Evolutionary conservation across 2,113 vertebrate species (phyloP).

Genomic region (Brachyhypopomus occidentalis): DNA sequence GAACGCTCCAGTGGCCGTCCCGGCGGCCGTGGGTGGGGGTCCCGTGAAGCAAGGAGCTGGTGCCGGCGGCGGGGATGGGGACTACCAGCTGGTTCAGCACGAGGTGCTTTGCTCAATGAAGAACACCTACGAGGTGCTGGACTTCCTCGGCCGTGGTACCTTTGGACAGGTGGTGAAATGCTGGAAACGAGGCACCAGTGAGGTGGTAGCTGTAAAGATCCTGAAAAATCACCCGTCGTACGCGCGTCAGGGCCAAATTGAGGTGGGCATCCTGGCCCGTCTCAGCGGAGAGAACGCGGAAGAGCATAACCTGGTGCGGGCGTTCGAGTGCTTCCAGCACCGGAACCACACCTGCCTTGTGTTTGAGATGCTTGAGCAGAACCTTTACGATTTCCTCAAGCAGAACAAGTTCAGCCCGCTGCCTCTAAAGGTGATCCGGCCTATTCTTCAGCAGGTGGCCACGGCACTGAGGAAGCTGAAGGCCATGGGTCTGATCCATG

Average conservation of each 20-base stretch:
- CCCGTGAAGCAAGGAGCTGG: constrained; percentile 80
- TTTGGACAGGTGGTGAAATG: constrained; percentile 99
- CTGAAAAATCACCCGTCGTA: constrained; percentile 98
- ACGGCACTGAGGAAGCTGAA: constrained; percentile 98
- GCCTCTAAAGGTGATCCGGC: constrained; percentile 96
- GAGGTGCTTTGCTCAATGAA: constrained; percentile 96
- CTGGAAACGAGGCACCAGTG: constrained; percentile 95
- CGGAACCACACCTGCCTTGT: constrained; percentile 96
- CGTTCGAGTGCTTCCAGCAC: constrained; percentile 98
- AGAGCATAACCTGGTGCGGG: constrained; percentile 95
- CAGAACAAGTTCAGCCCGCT: constrained; percentile 99
- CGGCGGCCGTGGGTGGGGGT: constrained; percentile 65
- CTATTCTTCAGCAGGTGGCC: constrained; percentile 97
- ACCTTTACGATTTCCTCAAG: constrained; percentile 97
- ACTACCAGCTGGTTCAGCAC: constrained; percentile 97
- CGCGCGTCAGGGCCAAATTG: constrained; percentile 95
- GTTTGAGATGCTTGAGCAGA: constrained; percentile 99
- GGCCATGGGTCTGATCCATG: constrained; percentile 97
- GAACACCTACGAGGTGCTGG: constrained; percentile 97
- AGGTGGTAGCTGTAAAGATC: constrained; percentile 97
- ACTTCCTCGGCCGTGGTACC: constrained; percentile 96
- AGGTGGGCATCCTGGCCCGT: constrained; percentile 95
- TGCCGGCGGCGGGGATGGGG: constrained; percentile 84
- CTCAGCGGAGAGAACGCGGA: constrained; percentile 96
- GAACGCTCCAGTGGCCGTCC: constrained; percentile 83